These are phyloP conservation scores for Diprion similis DNA, from an alignment of 1,140 invertebrate genomes.

Conservation along the genomic window DNA sequence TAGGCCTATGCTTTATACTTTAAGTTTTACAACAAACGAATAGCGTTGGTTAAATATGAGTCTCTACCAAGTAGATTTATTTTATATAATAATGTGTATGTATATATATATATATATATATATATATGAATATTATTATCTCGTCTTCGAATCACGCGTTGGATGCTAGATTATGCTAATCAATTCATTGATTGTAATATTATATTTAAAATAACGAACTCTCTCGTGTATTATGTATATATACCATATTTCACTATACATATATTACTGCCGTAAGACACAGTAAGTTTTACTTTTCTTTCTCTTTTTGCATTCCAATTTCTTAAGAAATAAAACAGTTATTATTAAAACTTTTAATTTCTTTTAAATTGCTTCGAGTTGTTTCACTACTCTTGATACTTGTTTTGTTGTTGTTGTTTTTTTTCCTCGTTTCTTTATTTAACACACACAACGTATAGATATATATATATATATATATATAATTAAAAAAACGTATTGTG, in stretches of 20 bases:
- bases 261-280: slow-evolving; percentile 36
- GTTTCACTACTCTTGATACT: background rate
- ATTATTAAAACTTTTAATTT: slow-evolving; percentile 15
- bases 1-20: background rate
- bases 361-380: slow-evolving; percentile 11
- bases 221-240: background rate
- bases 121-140: slow-evolving; percentile 37
- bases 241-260: background rate
- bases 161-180: slow-evolving; percentile 17
- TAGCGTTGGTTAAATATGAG: no score
- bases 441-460: slow-evolving; percentile 15
- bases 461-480: slow-evolving; percentile 20
- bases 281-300: slow-evolving; percentile 35
- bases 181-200: background rate
- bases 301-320: background rate
- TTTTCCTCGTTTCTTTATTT: no score
- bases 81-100: slow-evolving; percentile 45
- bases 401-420: background rate
- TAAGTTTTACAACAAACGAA: background rate
- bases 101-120: slow-evolving; percentile 48
- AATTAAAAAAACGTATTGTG: background rate
- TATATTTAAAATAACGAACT: slow-evolving; percentile 1
- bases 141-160: slow-evolving; percentile 30
- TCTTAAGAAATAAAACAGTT: slow-evolving; percentile 12
- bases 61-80: no score